These are phyloP conservation scores for Taurulus bubalis DNA, from an alignment of 2,113 vertebrate genomes.

Conservation along the genomic window DNA sequence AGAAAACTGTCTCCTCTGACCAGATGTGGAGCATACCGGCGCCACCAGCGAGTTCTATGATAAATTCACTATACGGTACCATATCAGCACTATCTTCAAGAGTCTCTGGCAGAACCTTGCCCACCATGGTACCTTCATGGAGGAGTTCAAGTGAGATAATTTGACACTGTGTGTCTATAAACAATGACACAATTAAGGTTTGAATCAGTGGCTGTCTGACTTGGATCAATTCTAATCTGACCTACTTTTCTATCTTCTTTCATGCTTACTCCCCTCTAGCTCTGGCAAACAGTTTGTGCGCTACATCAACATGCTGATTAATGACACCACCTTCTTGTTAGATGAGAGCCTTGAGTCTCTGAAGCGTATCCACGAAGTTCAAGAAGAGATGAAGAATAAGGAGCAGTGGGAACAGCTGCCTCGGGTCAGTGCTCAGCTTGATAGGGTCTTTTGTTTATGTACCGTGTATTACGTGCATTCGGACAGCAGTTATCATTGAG, in stretches of 20 bases:
- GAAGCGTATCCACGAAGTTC: slow-evolving; percentile 98
- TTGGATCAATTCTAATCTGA: slow-evolving; percentile 1
- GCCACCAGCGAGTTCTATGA: slow-evolving; percentile 99
- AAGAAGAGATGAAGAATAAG: slow-evolving; percentile 99
- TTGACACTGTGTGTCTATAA: neutral
- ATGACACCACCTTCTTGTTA: slow-evolving; percentile 98
- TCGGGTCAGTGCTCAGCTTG: slow-evolving; percentile 85
- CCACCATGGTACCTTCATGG: slow-evolving; percentile 98
- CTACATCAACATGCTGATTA: slow-evolving; percentile 99
- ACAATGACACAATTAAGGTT: neutral
- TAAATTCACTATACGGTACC: slow-evolving; percentile 99
- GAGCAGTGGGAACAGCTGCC: slow-evolving; percentile 97
- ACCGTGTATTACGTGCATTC: neutral
- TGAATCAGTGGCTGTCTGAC: neutral
- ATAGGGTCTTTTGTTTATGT: neutral
- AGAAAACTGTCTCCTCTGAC: neutral
- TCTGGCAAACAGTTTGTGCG: slow-evolving; percentile 99
- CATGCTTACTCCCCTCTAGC: slow-evolving; percentile 73
- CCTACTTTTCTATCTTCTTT: neutral
- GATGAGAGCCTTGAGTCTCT: slow-evolving; percentile 98
- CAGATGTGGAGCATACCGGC: slow-evolving; percentile 98
- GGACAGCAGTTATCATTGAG: neutral
- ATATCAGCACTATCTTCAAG: slow-evolving; percentile 99
- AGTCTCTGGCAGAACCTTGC: slow-evolving; percentile 98
- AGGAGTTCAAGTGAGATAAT: slow-evolving; percentile 98